Percentiles rank a stretch among this genome's conserved stretches.
Conservation (phyloP, 2,113 vertebrate species). For the Pangasianodon gigas region DNA sequence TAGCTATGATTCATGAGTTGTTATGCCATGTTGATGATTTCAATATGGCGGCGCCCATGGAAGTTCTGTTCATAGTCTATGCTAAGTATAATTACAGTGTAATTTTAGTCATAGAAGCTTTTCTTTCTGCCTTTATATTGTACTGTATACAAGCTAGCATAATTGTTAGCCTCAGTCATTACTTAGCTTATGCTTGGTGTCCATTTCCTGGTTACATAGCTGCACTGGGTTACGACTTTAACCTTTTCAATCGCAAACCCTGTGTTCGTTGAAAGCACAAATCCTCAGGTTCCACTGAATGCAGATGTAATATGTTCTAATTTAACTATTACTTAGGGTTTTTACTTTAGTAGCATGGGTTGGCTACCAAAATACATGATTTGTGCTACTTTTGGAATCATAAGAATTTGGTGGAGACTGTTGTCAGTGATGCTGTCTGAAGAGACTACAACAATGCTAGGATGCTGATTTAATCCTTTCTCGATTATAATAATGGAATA, state of each 20-base stretch:
- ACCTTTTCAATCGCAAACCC: background rate
- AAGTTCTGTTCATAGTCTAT: background rate
- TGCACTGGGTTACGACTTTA: background rate
- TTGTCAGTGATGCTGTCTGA: background rate
- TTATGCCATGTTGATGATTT: background rate
- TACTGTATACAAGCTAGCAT: background rate
- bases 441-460: background rate
- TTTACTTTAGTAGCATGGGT: background rate
- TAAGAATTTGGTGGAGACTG: background rate
- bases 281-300: background rate
- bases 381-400: background rate
- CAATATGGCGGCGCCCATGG: background rate
- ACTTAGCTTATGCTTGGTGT: background rate
- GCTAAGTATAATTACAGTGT: background rate
- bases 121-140: background rate
- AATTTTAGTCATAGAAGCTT: background rate
- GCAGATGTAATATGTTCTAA: background rate
- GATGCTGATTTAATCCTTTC: background rate
- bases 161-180: background rate
- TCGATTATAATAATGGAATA: too few relatives aligned
- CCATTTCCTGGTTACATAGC: background rate
- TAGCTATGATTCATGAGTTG: background rate
- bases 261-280: background rate
- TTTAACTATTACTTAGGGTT: background rate
- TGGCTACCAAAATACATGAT: background rate